Conservation (phyloP, 2,888 invertebrate species). For the Caenorhabditis becei region DNA sequence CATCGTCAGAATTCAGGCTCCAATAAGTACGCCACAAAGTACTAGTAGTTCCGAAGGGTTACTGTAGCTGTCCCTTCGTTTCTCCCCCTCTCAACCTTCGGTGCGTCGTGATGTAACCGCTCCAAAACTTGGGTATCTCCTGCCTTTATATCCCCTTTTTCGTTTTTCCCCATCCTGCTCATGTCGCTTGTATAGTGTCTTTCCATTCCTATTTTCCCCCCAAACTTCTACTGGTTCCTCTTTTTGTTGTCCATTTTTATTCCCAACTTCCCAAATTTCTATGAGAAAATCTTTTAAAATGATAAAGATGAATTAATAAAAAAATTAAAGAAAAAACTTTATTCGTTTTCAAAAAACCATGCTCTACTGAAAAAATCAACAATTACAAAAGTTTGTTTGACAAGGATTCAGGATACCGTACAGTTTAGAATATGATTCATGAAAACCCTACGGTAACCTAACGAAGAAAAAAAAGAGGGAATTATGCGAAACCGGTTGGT, state of each 20-base stretch:
- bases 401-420: constrained; percentile 1
- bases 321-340: constrained; percentile 11
- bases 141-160: constrained; percentile 12
- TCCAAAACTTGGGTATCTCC: constrained; percentile 50
- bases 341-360: constrained; percentile 3
- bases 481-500: constrained; percentile 47
- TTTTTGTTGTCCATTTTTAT: constrained; percentile 8
- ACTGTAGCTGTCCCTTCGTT: not conserved
- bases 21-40: constrained; percentile 45
- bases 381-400: constrained; percentile 17
- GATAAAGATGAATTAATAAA: not conserved
- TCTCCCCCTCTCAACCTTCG: constrained; percentile 38
- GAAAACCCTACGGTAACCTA: not conserved
- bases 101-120: constrained; percentile 24
- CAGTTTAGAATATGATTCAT: not conserved
- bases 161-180: constrained; percentile 46
- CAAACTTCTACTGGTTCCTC: constrained; percentile 50
- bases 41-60: too few species aligned
- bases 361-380: not conserved
- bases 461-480: not conserved
- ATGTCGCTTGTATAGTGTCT: constrained; percentile 54
- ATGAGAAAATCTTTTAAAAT: constrained; percentile 6
- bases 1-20: constrained; percentile 53
- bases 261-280: constrained; percentile 20
- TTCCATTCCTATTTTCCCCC: constrained; percentile 18